A percentile compares a stretch with the other conserved stretches of the same genome.
Conservation (phyloP, 2,797 vertebrate species). For the Squalus acanthias region DNA sequence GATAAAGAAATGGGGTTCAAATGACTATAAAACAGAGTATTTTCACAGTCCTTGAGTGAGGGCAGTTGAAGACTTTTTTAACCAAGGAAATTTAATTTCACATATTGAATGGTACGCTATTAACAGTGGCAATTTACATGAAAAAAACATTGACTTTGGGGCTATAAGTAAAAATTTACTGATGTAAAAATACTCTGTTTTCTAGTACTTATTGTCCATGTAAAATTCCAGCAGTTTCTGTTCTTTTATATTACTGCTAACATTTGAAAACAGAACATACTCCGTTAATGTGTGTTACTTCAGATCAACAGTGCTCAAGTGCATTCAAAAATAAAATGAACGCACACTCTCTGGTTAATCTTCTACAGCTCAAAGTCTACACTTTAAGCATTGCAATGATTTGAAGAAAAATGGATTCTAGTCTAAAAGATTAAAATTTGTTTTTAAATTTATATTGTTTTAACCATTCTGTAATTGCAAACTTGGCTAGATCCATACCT, state of each 20-base stretch:
- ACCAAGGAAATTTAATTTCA: neutral
- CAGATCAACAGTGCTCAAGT: neutral
- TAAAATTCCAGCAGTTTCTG: neutral
- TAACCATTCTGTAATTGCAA: neutral
- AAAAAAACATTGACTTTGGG: neutral
- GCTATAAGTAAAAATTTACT: neutral
- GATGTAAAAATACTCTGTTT: slow-evolving; percentile 25
- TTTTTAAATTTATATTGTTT: neutral
- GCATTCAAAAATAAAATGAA: neutral
- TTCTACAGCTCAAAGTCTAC: neutral
- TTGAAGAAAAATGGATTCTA: neutral
- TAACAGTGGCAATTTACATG: neutral
- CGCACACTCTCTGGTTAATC: neutral
- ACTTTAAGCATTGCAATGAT: neutral
- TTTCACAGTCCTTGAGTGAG: neutral
- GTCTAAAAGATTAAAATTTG: neutral
- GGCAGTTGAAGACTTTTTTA: neutral
- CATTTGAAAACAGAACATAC: neutral
- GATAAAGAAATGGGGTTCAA: neutral
- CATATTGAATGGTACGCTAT: neutral
- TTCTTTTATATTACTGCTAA: neutral
- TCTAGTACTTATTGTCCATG: neutral
- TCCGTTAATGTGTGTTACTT: neutral
- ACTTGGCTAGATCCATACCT: neutral
- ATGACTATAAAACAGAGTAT: neutral